Base-by-base conservation (phyloP, 1,140 invertebrate species). In the Oryctes rhinoceros region DNA sequence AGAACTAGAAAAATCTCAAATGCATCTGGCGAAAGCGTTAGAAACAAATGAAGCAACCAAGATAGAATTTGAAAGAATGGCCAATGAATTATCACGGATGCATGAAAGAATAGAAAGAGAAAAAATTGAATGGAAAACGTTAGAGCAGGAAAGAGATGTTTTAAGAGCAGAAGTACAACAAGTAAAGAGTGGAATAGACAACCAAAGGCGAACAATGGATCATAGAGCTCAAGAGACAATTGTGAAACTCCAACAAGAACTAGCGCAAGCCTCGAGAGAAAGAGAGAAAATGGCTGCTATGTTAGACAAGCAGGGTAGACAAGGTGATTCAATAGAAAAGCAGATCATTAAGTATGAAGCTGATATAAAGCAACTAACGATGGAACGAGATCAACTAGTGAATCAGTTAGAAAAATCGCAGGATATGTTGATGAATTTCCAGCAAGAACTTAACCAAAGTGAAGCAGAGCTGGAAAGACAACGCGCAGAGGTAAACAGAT, bases 361-460 rank as follows among this genome's bases (percentile, higher is more conserved):
- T 0, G 96, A 97, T 81, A 92, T 94, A 81, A 96, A 96, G 84
- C 95, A 97, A 86, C 84, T 97, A 83, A 94, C 94, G 48, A 91
- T 94, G 53, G 96, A 97, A 87, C 88, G 96, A 76, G 96, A 97
- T 86, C 95, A 97, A 87, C 87, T 97, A 79, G 95, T 97, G 0
- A 92, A 94, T 76, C 96, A 97, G 86, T 86, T 97, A 84, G 96
- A 97, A 87, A 97, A 97, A 87, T 96, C 94, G 6, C 96, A 97
- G 87, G 96, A 97, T 84, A 96, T 97, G 91, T 87, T 97, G 59
- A 94, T 97, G 88, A 96, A 96, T 87, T 97, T 97, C 93, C 96
- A 97, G 87, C 93, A 96, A 85, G 95, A 97, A 85, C 85, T 97
- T 78, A 94, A 95, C 84, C 91, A 94, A 79, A 93, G 94, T 81